Base-by-base conservation (phyloP, 2,113 vertebrate genomes). In the Ginglymostoma cirratum region DNA sequence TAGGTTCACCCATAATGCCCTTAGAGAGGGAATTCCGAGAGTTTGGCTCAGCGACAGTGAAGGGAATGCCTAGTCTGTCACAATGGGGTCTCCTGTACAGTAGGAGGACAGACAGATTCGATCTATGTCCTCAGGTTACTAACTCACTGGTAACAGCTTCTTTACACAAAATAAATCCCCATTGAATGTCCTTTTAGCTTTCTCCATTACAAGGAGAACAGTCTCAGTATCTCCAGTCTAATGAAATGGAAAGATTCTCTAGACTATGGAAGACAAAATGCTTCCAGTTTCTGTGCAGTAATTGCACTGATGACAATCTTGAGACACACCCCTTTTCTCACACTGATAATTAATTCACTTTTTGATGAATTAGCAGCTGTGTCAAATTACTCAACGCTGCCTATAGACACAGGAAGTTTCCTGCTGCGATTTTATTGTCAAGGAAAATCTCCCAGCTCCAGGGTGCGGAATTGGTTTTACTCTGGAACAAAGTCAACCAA, bases 371-470 rank as follows among this genome's bases (percentile, higher is more conserved):
- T 67, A 67, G 61, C 90, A 38, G 61, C 90, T 94, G 90, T 94
- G 65, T 17, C 90, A 94, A 67, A 66, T 94, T 67, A 67, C 61
- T 66, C 38, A n/a, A 24, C 38, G 90, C 90, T 30, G 61, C 65
- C 55, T n/a, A 61, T 61, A 67, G 65, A 94, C 65, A 66, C 61
- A 19, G 61, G 65, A 67, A 67, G n/a, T 38, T n/a, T 30, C 90
- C 65, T 42, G 61, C 90, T 94, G 90, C 55, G n/a, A 42, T 67
- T 67, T 67, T 66, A 42, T 67, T 94, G 90, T n/a, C 38, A 38
- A 42, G 90, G 61, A 94, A 94, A 94, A 42, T 94, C 90, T 94
- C 90, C 90, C 90, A 94, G 61, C 65, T 38, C 90, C 90, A 94
- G 61, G 14, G 65, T 67, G n/a, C 34, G 21, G 90, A 66, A 6